Evolutionary conservation across 2,888 invertebrate species (phyloP), one percentile per base, ranked within the genome.

Genomic region (Rhimphoctona megacephalus): DNA sequence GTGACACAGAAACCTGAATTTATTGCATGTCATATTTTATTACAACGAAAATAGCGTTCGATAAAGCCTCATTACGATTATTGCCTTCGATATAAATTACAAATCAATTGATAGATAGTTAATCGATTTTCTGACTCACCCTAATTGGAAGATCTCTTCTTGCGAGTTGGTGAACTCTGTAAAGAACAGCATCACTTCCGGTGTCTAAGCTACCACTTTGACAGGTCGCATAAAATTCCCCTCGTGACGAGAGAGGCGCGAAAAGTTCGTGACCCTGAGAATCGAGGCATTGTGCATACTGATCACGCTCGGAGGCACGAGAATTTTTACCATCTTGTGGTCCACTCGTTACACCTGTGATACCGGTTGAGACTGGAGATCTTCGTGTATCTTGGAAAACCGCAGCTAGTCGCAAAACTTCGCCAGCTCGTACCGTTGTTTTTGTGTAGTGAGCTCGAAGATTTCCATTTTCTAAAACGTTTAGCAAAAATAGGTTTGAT

Each of bases 191-290:
- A 80, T 94, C 94, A 86, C 94, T 94, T 88, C 94, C 94, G 17
- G 94, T 94, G 70, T 94, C 93, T 73, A 94, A 91, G 74, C 94
- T 95, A 22, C 95, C 94, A 85, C 95, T 95, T 83, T 93, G 94
- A 86, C 94, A 94, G 30, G 95, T 95, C 8, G 95, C 95, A 89
- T 95, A 95, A 90, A 95, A 95, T 88, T 95, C 95, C 49, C 95
- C 95, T 57, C 95, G 92, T 33, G 95, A 94, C 46, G 95, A 94
- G 81, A 95, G 94, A 6, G 95, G 95, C 19, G 95, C 94, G 91
- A 95, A 95, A 46, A 95, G 88, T 83, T 94, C 94, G 85, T 93
- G 94, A 19, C 94, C 94, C 87, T 93, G 93, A 30, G 94, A 93
- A 87, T 95, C 95, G 70, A 95, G 91, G 88, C 95, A 95, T 89